Evolutionary conservation across 2,888 invertebrate genomes (phyloP).

Genomic region (Cephus nigrinus): DNA sequence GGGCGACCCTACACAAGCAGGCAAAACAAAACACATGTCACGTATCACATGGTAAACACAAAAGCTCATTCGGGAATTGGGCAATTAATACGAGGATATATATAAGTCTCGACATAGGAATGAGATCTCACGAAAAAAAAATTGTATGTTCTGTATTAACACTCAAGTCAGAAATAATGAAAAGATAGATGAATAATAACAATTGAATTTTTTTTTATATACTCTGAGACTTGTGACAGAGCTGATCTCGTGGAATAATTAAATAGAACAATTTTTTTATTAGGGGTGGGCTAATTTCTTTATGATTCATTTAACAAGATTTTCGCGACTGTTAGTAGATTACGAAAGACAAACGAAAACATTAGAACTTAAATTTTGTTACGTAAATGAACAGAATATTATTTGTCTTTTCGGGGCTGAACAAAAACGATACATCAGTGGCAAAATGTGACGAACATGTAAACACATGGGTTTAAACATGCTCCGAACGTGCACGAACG

Average conservation of each 20-base stretch:
- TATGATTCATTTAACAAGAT: neutral
- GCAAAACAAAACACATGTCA: constrained; percentile 65
- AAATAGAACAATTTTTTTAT: neutral
- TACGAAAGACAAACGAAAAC: neutral
- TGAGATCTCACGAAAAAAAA: neutral
- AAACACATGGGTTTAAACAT: constrained; percentile 25
- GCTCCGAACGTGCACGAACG: constrained; percentile 41
- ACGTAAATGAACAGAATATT: neutral
- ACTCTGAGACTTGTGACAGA: neutral
- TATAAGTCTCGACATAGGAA: neutral
- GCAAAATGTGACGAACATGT: constrained; percentile 22
- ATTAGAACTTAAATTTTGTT: neutral
- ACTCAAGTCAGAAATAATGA: too few species aligned
- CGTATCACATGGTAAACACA: constrained; percentile 61
- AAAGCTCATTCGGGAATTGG: constrained; percentile 55
- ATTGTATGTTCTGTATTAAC: too few species aligned
- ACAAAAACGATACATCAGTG: neutral
- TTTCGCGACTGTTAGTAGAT: neutral
- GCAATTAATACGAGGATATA: neutral
- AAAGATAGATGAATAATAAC: neutral
- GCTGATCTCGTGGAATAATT: neutral
- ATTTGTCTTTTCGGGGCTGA: neutral
- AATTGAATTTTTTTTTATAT: neutral
- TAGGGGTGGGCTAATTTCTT: neutral
- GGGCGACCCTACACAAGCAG: constrained; percentile 67